phyloP scores from a whole-genome alignment of 2,113 vertebrate genomes.

The Antechinus stuartii region DNA sequence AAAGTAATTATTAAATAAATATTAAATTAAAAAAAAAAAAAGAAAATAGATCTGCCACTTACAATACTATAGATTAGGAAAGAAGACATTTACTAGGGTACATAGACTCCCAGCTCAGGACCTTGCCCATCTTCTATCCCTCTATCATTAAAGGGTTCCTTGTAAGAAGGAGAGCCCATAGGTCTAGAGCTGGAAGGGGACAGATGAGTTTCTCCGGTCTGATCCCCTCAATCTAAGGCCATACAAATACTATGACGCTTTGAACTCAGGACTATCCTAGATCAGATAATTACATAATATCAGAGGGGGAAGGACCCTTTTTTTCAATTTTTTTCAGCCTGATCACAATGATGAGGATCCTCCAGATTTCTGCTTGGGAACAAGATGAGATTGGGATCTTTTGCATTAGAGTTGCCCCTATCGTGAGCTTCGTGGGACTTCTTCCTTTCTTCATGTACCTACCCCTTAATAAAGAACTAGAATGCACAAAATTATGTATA shows the following conservation, averaged over 20 bases:
- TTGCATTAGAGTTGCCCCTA: background rate
- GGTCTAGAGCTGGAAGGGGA: background rate
- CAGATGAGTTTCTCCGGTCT: background rate
- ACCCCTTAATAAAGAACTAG: too few species aligned
- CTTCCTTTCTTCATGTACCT: too few species aligned
- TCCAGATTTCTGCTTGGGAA: too few species aligned
- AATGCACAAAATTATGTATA: too few species aligned
- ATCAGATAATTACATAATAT: background rate
- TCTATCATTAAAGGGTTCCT: background rate
- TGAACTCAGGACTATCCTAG: background rate
- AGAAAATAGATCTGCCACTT: slow-evolving; percentile 25
- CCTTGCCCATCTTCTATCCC: background rate
- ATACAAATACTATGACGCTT: background rate
- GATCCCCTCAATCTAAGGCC: background rate
- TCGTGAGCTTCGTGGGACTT: too few species aligned
- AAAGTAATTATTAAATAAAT: too few species aligned
- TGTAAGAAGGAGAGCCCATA: background rate
- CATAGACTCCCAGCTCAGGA: background rate
- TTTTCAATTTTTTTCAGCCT: background rate
- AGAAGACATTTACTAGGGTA: slow-evolving; percentile 17
- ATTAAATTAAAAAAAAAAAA: too few species aligned
- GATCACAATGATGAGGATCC: too few species aligned
- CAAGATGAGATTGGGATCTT: too few species aligned
- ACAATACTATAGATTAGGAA: background rate
- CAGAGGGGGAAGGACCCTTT: background rate